A percentile compares a stretch with the other conserved stretches of the same genome.
Evolutionary conservation across 2,797 vertebrate species (phyloP).

Genomic region (Gallinago solitaria): DNA sequence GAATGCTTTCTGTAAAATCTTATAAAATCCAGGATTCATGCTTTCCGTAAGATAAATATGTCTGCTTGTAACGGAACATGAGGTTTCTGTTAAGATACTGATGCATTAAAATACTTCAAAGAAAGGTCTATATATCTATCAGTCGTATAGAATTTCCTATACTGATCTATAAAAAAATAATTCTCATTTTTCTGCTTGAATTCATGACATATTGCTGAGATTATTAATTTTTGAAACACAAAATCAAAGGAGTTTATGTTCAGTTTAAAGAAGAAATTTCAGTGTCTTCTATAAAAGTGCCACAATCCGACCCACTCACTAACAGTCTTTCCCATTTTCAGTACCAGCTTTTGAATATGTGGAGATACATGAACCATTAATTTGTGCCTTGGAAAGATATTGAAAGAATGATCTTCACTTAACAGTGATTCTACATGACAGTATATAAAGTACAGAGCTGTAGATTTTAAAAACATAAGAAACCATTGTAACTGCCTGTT

Average conservation of each 20-base stretch:
- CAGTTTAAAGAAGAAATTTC: background rate
- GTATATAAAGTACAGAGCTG: background rate
- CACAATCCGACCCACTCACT: background rate
- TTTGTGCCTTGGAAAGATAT: conserved; percentile 24
- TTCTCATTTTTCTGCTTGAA: background rate
- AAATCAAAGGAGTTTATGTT: background rate
- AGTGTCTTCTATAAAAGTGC: background rate
- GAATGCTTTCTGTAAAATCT: background rate
- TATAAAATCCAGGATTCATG: background rate
- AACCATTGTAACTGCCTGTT: background rate
- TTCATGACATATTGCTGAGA: background rate
- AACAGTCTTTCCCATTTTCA: background rate
- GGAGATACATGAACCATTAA: background rate
- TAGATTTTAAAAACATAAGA: background rate
- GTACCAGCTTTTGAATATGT: background rate
- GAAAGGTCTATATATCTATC: background rate
- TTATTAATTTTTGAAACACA: background rate
- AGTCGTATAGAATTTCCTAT: background rate
- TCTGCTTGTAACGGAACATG: background rate
- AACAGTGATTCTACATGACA: background rate
- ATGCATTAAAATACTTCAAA: background rate
- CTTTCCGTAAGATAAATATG: background rate
- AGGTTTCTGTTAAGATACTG: background rate
- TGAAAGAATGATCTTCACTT: background rate
- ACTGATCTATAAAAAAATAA: background rate